Conservation (phyloP, 2,888 invertebrate species). For the Baccha elongata region DNA sequence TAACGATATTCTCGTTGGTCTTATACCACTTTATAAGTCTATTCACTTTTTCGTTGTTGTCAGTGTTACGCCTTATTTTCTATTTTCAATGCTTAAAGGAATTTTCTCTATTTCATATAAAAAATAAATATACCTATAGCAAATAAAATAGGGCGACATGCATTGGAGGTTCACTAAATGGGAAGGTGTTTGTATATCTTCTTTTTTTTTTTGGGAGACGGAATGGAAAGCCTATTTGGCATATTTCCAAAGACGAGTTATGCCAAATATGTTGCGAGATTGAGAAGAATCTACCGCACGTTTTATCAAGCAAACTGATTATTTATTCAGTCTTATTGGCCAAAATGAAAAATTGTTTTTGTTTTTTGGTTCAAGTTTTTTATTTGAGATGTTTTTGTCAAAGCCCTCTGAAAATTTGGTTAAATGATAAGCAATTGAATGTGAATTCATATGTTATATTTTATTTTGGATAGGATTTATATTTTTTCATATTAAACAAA, state of each 20-base stretch:
- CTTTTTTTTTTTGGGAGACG: background rate
- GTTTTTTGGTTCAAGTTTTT: no score
- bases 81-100: constrained; percentile 51
- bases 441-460: no score
- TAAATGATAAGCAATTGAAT: no score
- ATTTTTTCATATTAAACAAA: no score
- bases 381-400: no score
- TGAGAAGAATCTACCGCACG: constrained; percentile 28
- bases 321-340: constrained; percentile 6
- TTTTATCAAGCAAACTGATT: constrained; percentile 2
- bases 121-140: no score
- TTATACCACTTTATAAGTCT: constrained; percentile 69
- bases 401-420: no score
- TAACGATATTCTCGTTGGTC: constrained; percentile 64
- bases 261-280: constrained; percentile 41
- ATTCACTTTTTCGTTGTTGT: constrained; percentile 29
- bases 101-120: constrained; percentile 24
- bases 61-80: constrained; percentile 50
- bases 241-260: constrained; percentile 52
- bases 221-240: constrained; percentile 26
- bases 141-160: background rate
- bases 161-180: background rate
- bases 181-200: background rate
- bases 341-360: no score
- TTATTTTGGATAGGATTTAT: no score